Conservation (phyloP, 35 echinoderm and acorn worm species). For the Ophioderma brevispina region DNA sequence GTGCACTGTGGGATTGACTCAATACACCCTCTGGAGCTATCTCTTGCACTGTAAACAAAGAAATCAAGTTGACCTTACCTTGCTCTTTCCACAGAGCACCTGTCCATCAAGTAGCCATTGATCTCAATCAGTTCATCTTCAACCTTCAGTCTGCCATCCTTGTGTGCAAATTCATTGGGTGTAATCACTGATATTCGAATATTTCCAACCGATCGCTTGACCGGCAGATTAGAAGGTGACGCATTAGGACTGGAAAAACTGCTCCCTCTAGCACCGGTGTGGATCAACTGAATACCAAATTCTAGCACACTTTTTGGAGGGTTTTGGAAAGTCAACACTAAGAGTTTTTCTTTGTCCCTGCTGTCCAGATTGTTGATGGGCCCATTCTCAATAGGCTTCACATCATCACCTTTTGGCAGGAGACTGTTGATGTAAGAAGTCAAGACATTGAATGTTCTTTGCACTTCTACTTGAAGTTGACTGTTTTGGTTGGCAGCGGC, state of each 20-base stretch:
- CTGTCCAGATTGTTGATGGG: not conserved
- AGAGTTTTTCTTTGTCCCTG: slow-evolving; percentile 60
- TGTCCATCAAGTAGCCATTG: slow-evolving; percentile 64
- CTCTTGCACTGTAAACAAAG: no score
- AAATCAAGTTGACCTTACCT: no score
- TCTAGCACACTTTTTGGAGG: slow-evolving; percentile 56
- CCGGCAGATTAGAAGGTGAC: not conserved
- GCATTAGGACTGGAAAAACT: slow-evolving; percentile 13
- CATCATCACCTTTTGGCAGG: not conserved
- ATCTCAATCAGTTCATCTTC: slow-evolving; percentile 69
- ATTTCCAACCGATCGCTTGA: slow-evolving; percentile 52
- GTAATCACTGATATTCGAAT: slow-evolving; percentile 47
- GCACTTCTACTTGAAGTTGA: slow-evolving; percentile 50
- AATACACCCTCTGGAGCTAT: no score
- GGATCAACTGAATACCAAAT: slow-evolving; percentile 60
- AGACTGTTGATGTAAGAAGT: slow-evolving; percentile 51
- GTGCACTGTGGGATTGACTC: no score
- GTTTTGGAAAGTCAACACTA: slow-evolving; percentile 34
- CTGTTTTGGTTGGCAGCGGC: slow-evolving; percentile 33
- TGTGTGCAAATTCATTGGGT: slow-evolving; percentile 28
- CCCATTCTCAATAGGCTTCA: not conserved
- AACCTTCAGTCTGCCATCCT: slow-evolving; percentile 36
- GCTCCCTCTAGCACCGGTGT: not conserved
- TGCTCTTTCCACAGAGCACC: slow-evolving; percentile 62
- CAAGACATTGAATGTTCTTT: slow-evolving; percentile 40